Base-by-base conservation (phyloP, 2,888 invertebrate species). In the Netelia virgata region DNA sequence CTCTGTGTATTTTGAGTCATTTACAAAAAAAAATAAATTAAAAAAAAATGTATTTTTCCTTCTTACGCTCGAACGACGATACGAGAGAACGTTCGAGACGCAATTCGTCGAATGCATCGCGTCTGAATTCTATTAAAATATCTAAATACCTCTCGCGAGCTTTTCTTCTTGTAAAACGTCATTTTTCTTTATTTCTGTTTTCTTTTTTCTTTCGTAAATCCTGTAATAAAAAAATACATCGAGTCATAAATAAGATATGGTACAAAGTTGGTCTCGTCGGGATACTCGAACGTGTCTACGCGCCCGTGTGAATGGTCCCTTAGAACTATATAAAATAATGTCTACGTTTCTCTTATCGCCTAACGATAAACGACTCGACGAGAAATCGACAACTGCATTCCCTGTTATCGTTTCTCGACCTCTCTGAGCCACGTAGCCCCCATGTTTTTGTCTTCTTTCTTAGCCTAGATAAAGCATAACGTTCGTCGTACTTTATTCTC, bases 171-270 rank as follows among this genome's bases (percentile, higher is more conserved):
- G 16, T 63, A 63, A 74, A 74, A 74, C 28, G 16, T 50, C 16
- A 43, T 8, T 64, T 20, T 64, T 55, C 64, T 75, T 75, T 75
- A 64, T 64, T 57, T 53, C 16, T 11, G 53, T n/a, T 57, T 57
- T n/a, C 6, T 57, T 75, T 23, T 55, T 23, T 23, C 3, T 75
- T n/a, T 66, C 64, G 36, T 53, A 64, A 55, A 75, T 64, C 18
- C 64, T 55, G 53, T 43, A 64, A 23, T 57, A 74, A 75, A 75
- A 63, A 64, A 36, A 16, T 43, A 57, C 20, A 18, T 16, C 9
- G 16, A 41, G 10, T 74, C 64, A 66, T 63, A 64, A 55, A 75
- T 75, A 75, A 16, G 36, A 55, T 59, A 20, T 59, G 57, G 20
- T 59, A 57, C 20, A 59, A 41, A 59, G 18, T 72, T 72, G 41